Evolutionary conservation across 1,140 invertebrate genomes (phyloP).

Genomic region (Trichonephila clavata): DNA sequence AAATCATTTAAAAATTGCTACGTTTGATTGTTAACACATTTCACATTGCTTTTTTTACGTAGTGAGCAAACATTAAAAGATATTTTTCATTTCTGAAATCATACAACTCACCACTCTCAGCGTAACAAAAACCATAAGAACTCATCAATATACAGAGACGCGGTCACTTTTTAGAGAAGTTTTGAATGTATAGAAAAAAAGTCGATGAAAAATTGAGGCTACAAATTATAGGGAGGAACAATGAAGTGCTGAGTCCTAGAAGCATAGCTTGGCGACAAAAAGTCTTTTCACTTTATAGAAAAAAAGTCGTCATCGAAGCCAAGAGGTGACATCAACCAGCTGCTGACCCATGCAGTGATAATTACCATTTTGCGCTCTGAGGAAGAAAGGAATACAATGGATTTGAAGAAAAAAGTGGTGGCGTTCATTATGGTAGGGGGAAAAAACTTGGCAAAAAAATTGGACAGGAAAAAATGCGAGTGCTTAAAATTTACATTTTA

Average conservation of each 20-base stretch:
- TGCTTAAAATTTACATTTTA: background rate
- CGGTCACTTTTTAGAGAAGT: background rate
- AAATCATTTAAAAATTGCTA: background rate
- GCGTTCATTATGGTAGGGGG: background rate
- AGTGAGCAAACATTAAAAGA: background rate
- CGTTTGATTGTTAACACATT: background rate
- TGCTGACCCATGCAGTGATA: slow-evolving; percentile 24
- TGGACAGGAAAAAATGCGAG: background rate
- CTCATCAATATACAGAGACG: slow-evolving; percentile 10
- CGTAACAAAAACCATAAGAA: background rate
- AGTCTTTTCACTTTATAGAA: background rate
- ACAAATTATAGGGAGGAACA: slow-evolving; percentile 2
- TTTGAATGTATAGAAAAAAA: background rate
- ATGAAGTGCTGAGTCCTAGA: background rate
- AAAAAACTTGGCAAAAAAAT: background rate
- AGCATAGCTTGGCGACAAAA: background rate
- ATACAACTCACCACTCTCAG: background rate
- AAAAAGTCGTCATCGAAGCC: slow-evolving; percentile 15
- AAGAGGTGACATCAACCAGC: slow-evolving; percentile 13
- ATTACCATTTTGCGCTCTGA: slow-evolving; percentile 26
- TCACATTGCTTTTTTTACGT: background rate
- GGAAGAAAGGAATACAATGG: slow-evolving; percentile 16
- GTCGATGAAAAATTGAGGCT: background rate
- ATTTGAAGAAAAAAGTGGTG: background rate
- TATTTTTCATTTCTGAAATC: background rate